A percentile compares a stretch with the other conserved stretches of the same genome.
Conservation (phyloP, 2,888 invertebrate species). For the Acrobasis suavella region DNA sequence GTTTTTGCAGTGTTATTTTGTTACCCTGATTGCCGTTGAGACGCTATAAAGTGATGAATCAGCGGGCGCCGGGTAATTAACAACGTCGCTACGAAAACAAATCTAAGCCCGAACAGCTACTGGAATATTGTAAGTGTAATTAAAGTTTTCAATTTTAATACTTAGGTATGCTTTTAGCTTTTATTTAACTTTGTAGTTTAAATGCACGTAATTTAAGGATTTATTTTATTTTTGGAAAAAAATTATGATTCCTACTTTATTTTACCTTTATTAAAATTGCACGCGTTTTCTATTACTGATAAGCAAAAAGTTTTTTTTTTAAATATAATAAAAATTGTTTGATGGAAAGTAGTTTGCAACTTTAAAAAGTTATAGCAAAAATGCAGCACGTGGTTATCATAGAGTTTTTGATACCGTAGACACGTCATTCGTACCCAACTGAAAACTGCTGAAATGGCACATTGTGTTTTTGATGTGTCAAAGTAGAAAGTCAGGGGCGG, state of each 20-base stretch:
- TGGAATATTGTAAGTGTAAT: slow-evolving; percentile 68
- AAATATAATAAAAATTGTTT: neutral
- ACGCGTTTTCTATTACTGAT: too few species aligned
- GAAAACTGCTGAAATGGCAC: slow-evolving; percentile 50
- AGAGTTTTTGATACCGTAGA: slow-evolving; percentile 20
- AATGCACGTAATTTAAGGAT: too few species aligned
- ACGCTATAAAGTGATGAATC: slow-evolving; percentile 81
- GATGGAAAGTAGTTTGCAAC: neutral
- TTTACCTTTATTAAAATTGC: too few species aligned
- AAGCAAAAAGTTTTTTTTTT: neutral
- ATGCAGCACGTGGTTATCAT: slow-evolving; percentile 1
- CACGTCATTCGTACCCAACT: slow-evolving; percentile 11
- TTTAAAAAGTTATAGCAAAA: neutral
- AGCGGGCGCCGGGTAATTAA: slow-evolving; percentile 80
- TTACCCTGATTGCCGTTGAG: slow-evolving; percentile 69
- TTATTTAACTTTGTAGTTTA: neutral
- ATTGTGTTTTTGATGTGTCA: slow-evolving; percentile 69
- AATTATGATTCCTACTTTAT: too few species aligned
- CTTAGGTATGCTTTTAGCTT: neutral
- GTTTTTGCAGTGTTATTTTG: slow-evolving; percentile 67
- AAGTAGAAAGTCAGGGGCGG: slow-evolving; percentile 75
- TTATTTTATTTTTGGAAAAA: too few species aligned
- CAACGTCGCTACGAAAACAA: slow-evolving; percentile 76
- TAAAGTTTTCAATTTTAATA: slow-evolving; percentile 14
- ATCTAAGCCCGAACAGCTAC: slow-evolving; percentile 58